Evolutionary conservation across 2,113 vertebrate species (phyloP).

Genomic region (Scytalopus superciliaris): DNA sequence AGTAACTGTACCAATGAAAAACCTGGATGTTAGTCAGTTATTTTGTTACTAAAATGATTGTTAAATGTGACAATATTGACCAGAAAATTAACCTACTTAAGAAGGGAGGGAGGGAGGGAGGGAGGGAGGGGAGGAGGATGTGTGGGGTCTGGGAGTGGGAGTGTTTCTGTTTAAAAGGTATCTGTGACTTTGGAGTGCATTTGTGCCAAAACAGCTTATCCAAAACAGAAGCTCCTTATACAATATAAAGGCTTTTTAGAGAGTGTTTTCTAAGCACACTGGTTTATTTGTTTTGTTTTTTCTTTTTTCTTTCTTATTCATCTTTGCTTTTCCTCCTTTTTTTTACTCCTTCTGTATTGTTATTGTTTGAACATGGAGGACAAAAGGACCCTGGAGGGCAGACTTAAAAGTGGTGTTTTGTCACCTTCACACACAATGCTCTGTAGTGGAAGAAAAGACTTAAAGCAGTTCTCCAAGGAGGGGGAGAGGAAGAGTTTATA

Average conservation of each 20-base stretch:
- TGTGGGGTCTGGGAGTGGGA: too few relatives aligned
- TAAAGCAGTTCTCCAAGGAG: neutral
- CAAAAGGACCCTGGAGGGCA: neutral
- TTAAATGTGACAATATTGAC: neutral
- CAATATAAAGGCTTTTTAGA: neutral
- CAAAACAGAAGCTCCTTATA: neutral
- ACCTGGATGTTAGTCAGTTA: neutral
- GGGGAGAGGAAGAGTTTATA: neutral
- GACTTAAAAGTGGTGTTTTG: slow-evolving; percentile 35
- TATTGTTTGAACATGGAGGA: slow-evolving; percentile 29
- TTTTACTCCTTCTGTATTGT: neutral
- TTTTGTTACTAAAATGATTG: neutral
- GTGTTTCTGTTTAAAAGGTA: neutral
- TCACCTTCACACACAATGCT: neutral
- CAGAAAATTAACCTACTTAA: neutral
- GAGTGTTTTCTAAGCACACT: neutral
- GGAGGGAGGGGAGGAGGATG: too few relatives aligned
- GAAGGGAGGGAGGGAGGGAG: neutral
- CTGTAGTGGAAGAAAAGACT: neutral
- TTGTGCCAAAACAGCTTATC: neutral
- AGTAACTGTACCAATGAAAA: neutral
- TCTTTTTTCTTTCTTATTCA: neutral
- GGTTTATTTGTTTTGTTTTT: neutral
- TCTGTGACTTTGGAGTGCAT: neutral
- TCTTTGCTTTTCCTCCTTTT: neutral